These are phyloP conservation scores for Pampusana beccarii DNA, from an alignment of 2,113 vertebrate species.

Conservation along the genomic window DNA sequence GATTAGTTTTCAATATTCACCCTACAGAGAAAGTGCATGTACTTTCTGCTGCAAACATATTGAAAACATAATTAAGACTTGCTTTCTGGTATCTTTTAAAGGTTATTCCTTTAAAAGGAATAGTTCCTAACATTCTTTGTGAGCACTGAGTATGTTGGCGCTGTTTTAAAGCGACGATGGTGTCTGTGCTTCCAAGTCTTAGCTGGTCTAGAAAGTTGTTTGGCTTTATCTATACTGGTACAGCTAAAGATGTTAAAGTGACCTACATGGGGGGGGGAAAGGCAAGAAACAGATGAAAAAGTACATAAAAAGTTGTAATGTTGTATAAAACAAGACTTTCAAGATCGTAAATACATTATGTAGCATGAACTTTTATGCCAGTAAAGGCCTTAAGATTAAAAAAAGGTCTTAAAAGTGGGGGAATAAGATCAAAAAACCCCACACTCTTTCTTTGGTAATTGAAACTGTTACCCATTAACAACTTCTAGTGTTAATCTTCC, in stretches of 20 bases:
- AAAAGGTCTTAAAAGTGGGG: neutral
- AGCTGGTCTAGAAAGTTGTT: neutral
- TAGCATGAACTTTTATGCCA: neutral
- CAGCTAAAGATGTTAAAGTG: neutral
- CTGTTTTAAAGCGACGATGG: neutral
- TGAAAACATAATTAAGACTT: neutral
- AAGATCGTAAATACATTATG: neutral
- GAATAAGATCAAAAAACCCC: neutral
- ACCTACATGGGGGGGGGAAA: neutral
- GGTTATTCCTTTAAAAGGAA: slow-evolving; percentile 34
- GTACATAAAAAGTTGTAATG: neutral
- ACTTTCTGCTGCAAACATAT: neutral
- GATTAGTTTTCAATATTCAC: neutral
- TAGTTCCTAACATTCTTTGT: neutral
- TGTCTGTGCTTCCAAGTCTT: neutral
- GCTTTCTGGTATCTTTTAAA: neutral
- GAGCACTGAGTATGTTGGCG: neutral
- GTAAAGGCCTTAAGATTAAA: neutral
- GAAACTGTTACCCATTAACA: neutral
- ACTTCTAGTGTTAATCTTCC: neutral
- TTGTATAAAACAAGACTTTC: neutral
- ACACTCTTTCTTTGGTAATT: neutral
- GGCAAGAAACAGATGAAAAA: neutral
- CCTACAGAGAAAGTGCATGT: neutral
- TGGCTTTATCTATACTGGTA: neutral